Conservation (phyloP, 53 echinoderm and acorn worm species). For the Hippasteria phrygiana region DNA sequence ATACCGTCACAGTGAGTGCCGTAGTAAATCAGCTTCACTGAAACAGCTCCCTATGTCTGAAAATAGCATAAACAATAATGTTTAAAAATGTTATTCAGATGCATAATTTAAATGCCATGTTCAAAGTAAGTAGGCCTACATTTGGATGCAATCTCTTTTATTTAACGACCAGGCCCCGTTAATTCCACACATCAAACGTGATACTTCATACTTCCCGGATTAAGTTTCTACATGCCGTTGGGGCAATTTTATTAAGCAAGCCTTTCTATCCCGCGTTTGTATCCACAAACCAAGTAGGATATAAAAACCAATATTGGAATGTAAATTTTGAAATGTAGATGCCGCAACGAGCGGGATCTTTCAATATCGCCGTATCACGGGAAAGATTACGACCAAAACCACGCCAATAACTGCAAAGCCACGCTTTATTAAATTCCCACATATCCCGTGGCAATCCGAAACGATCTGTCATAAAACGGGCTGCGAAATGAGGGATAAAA, state of each 20-base stretch:
- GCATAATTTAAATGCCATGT: too few species aligned
- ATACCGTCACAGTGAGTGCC: too few species aligned
- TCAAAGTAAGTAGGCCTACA: neutral
- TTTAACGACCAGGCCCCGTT: neutral
- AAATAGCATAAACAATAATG: too few species aligned
- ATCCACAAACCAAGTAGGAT: neutral
- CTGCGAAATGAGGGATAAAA: neutral
- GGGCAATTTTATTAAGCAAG: neutral
- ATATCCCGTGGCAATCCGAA: constrained; percentile 20
- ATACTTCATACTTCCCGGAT: neutral
- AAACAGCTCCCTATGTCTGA: too few species aligned
- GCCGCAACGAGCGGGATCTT: neutral
- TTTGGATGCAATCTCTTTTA: neutral
- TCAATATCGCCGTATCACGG: neutral
- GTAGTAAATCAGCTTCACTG: too few species aligned
- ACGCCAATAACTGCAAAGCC: constrained; percentile 5
- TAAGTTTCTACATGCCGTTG: neutral
- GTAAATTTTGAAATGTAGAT: constrained; percentile 17
- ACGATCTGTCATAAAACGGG: constrained; percentile 31
- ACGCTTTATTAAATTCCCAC: constrained; percentile 40
- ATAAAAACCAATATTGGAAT: neutral
- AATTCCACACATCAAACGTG: neutral
- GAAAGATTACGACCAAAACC: neutral
- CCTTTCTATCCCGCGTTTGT: neutral
- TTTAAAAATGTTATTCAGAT: too few species aligned